Base-by-base conservation (phyloP, 2,113 vertebrate genomes). In the Platycercus adscitus region DNA sequence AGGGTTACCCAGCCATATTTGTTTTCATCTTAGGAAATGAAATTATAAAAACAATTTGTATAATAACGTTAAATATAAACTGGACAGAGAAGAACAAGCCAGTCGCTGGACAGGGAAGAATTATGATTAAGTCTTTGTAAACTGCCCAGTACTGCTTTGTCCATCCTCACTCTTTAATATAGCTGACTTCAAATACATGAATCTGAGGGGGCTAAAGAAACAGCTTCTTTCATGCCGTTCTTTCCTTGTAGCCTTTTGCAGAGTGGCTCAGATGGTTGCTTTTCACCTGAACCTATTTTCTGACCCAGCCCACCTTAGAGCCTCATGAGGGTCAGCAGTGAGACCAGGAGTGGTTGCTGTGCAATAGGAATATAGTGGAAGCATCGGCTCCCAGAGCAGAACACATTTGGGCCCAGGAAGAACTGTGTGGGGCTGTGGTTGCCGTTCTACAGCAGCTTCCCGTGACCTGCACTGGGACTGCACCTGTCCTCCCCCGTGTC, bases 11-110 rank as follows among this genome's bases (percentile, higher is more conserved):
- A 68, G 50, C 43, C 33, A 81, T 10, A 8, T 37, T 80, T 83
- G 26, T 92, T 96, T 95, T 71, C n/a, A 29, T 90, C 5, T 89
- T 68, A 64, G 49, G 58, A 88, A 94, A 88, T 66, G 2, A 84
- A 84, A 66, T 73, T 25, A 23, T 55, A 44, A 78, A 79, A 84
- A 43, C 41, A 76, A 33, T 89, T 85, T 80, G 13, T 88, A 64
- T 43, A 58, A 86, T 81, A 78, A 71, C 21, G 17, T 88, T 88
- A 75, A 78, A 60, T 86, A 77, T 39, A 6, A 86, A 63, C 44
- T 66, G 37, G 4, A 50, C 84, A n/a, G 58, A 85, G 63, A 82
- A 85, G 63, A 82, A 81, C 17, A 44, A 88, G 9, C 18, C 47
- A 69, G 64, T 55, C 82, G 16, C 31, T 91, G 88, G 75, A 49